Evolutionary conservation across 2,888 invertebrate species (phyloP), one percentile per base, ranked within the genome.

Genomic region (Acrobasis repandana): DNA sequence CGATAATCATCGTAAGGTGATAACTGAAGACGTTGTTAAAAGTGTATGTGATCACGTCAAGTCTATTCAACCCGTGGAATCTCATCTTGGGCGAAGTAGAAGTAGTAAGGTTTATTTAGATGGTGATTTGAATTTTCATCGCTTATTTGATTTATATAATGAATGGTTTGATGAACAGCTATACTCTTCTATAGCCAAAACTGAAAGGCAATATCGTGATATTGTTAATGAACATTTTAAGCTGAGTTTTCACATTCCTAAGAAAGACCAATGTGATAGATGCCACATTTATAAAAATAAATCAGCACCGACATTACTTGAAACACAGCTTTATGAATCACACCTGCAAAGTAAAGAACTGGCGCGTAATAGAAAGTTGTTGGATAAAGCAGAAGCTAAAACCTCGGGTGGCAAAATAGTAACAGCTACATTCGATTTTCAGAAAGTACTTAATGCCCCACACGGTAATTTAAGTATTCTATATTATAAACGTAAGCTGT

Each of bases 41-140:
- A 56, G 59, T 62, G 59, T 62, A 59, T 62, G 62, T 18, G 60
- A 59, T 9, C 62, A 62, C 34, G 56, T 60, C 14, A 61, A 54
- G 33, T 49, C 49, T 11, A 15, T 49, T 49, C 49, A 49, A 18
- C 49, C 49, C 16, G 49, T 49, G 18, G 56, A 56, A 18, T 46
- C 58, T 28, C 58, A 58, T 48, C 46, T 47, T 33, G 14, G 47
- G n/a, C 47, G 58, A 14, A 46, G 48, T 47, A 58, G 47, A 43
- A 47, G 33, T 28, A 20, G 46, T n/a, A 58, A 58, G 20, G 11
- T 58, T 28, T 58, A 58, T 16, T 33, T 58, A 48, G 57, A 57
- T 46, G 57, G 47, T 14, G 57, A 46, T 18, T 46, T 46, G 36
- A 57, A 38, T 57, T 57, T 57, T 57, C 43, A 57, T 46, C 33